These are phyloP conservation scores for Columba janthina DNA, from an alignment of 2,113 vertebrate genomes.

Conservation along the genomic window DNA sequence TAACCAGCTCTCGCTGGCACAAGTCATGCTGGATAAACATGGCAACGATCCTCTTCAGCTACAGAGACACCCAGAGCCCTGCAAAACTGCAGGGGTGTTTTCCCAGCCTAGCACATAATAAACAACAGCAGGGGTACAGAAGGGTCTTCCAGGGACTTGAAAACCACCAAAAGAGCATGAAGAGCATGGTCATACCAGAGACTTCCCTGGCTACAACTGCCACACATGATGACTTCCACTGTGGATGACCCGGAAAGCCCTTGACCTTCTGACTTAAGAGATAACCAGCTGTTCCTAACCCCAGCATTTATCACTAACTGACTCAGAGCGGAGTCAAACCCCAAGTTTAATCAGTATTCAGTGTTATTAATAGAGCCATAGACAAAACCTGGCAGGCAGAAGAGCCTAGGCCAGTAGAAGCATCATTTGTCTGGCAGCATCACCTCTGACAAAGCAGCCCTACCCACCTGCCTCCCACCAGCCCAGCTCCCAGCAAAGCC, in stretches of 20 bases:
- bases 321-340: constrained; percentile 1
- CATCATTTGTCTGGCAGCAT: background rate
- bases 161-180: background rate
- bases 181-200: background rate
- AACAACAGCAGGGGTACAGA: background rate
- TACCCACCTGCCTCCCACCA: constrained; percentile 18
- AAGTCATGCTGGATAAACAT: background rate
- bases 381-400: background rate
- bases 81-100: background rate
- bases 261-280: background rate
- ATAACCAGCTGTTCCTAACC: background rate
- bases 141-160: background rate
- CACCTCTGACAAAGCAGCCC: constrained; percentile 19
- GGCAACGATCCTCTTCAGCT: background rate
- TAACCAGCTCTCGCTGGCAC: background rate
- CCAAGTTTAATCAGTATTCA: background rate
- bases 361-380: background rate
- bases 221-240: background rate
- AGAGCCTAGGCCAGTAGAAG: background rate
- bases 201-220: background rate
- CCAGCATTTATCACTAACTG: background rate
- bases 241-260: background rate
- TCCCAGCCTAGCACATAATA: background rate
- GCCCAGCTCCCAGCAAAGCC: background rate
- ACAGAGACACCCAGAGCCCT: background rate